Evolutionary conservation across 1,140 invertebrate species (phyloP).

Genomic region (Drosophila sp.): DNA sequence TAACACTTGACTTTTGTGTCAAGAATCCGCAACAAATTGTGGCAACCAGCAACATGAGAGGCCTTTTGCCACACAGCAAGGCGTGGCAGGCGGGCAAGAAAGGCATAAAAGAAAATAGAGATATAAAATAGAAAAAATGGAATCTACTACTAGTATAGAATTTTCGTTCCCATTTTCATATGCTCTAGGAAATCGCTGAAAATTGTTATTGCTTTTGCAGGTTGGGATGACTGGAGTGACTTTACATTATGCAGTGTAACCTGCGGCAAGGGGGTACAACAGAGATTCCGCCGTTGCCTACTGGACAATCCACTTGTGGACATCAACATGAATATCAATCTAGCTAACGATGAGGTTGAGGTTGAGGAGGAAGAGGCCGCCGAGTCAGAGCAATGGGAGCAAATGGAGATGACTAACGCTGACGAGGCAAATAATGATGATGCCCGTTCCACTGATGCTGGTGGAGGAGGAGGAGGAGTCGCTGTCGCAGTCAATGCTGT

Average conservation of each 20-base stretch:
- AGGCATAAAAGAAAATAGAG: constrained; percentile 12
- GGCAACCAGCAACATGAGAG: constrained; percentile 33
- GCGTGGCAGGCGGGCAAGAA: not conserved
- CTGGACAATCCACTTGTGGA: constrained; percentile 80
- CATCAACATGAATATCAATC: constrained; percentile 78
- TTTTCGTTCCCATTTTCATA: not conserved
- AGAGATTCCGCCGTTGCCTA: constrained; percentile 85
- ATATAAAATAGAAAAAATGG: constrained; percentile 31
- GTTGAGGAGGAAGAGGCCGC: constrained; percentile 39
- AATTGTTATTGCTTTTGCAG: constrained; percentile 47
- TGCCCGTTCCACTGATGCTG: constrained; percentile 20
- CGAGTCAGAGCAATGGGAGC: constrained; percentile 3
- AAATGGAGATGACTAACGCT: constrained; percentile 24
- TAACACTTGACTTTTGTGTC: constrained; percentile 80
- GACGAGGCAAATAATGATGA: constrained; percentile 67
- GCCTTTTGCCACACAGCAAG: constrained; percentile 12
- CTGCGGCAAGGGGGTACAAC: constrained; percentile 86
- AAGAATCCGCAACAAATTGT: constrained; percentile 53
- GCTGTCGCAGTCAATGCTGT: constrained; percentile 45
- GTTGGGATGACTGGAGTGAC: constrained; percentile 85
- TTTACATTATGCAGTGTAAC: constrained; percentile 86
- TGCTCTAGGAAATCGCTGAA: not conserved
- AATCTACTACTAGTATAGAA: not conserved
- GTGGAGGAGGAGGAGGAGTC: not conserved
- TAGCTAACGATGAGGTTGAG: constrained; percentile 50